A percentile compares a stretch with the other conserved stretches of the same genome.
Evolutionary conservation across 2,888 invertebrate species (phyloP).

Genomic region (Galerucella calmariensis): DNA sequence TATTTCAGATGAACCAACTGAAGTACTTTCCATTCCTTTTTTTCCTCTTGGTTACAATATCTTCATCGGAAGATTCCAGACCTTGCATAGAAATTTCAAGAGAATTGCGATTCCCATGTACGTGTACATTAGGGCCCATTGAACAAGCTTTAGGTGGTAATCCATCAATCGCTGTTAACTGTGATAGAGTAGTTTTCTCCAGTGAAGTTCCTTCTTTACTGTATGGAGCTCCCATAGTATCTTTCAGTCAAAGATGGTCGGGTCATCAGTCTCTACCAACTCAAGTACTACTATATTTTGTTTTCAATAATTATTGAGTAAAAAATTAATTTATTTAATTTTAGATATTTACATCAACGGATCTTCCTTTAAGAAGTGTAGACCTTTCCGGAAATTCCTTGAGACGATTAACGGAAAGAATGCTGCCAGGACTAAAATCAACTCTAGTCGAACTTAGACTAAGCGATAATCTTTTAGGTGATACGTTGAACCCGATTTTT

Average conservation of each 20-base stretch:
- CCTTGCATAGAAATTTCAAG: slow-evolving; percentile 83
- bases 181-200: slow-evolving; percentile 84
- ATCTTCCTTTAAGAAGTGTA: slow-evolving; percentile 78
- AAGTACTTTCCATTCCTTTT: slow-evolving; percentile 34
- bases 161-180: slow-evolving; percentile 78
- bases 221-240: slow-evolving; percentile 81
- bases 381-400: slow-evolving; percentile 88
- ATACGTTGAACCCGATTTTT: slow-evolving; percentile 90
- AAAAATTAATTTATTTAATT: slow-evolving; percentile 26
- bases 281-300: slow-evolving; percentile 66
- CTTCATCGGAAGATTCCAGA: slow-evolving; percentile 48
- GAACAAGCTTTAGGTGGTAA: slow-evolving; percentile 64
- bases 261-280: slow-evolving; percentile 86
- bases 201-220: slow-evolving; percentile 82
- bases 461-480: slow-evolving; percentile 86
- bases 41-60: slow-evolving; percentile 24
- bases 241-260: slow-evolving; percentile 82
- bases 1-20: slow-evolving; percentile 50
- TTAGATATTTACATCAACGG: slow-evolving; percentile 77
- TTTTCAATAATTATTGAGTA: neutral
- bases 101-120: slow-evolving; percentile 81
- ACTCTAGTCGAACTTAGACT: slow-evolving; percentile 78
- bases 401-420: slow-evolving; percentile 80
- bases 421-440: slow-evolving; percentile 74
- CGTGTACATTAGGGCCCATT: slow-evolving; percentile 67